Evolutionary conservation across 2,888 invertebrate species (phyloP).

Genomic region (Phaonia tiefii): DNA sequence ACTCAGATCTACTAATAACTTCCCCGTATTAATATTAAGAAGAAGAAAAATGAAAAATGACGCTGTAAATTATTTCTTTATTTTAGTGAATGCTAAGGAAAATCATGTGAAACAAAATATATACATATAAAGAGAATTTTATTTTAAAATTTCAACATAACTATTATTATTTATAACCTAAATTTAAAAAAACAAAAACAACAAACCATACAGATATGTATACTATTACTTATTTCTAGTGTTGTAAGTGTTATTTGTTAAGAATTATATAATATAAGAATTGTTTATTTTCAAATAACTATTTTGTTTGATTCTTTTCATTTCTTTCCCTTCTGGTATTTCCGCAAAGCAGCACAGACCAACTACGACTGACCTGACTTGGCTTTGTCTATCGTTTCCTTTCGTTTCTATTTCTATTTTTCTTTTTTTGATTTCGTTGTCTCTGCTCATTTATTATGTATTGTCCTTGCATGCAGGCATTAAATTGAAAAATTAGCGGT

Average conservation of each 20-base stretch:
- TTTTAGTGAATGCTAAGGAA: slow-evolving; percentile 15
- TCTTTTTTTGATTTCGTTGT: slow-evolving; percentile 31
- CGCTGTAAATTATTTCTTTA: slow-evolving; percentile 25
- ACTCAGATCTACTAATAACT: background rate
- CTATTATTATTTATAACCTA: slow-evolving; percentile 35
- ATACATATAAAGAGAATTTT: background rate
- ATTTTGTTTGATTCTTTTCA: slow-evolving; percentile 13
- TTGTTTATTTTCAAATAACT: slow-evolving; percentile 26
- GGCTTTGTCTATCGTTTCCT: slow-evolving; percentile 42
- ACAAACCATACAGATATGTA: too few relatives aligned
- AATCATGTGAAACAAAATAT: background rate
- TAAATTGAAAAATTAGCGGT: slow-evolving; percentile 75
- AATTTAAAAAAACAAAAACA: background rate
- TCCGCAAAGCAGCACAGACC: slow-evolving; percentile 11
- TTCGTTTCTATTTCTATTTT: slow-evolving; percentile 36
- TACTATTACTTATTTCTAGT: slow-evolving; percentile 12
- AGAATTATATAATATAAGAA: slow-evolving; percentile 35
- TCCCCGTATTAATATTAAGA: slow-evolving; percentile 8
- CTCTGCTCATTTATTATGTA: slow-evolving; percentile 49
- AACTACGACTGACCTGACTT: slow-evolving; percentile 14
- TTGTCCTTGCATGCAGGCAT: slow-evolving; percentile 72
- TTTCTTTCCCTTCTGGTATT: background rate
- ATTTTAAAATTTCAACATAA: slow-evolving; percentile 24
- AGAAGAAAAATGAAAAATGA: slow-evolving; percentile 21
- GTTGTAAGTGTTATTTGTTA: slow-evolving; percentile 23